phyloP scores from a whole-genome alignment of 2,113 vertebrate genomes.

The Siniperca chuatsi region DNA sequence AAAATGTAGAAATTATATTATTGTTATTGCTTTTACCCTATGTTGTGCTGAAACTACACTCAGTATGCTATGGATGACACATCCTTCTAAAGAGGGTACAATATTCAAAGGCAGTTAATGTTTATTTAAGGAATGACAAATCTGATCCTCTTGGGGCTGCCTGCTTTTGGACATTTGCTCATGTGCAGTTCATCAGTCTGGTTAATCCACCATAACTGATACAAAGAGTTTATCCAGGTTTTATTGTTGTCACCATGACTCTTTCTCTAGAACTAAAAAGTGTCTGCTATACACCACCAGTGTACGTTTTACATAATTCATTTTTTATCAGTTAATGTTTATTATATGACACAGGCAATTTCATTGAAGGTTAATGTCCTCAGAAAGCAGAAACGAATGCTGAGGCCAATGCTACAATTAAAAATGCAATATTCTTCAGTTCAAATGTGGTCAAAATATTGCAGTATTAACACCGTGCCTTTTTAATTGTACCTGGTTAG shows the following conservation, averaged over 20 bases:
- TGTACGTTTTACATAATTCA: not conserved
- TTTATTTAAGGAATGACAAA: conserved; percentile 29
- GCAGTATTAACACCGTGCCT: too few species aligned
- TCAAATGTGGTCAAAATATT: too few species aligned
- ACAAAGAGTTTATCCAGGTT: conserved; percentile 18
- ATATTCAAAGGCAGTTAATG: conserved; percentile 6
- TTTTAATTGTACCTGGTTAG: too few species aligned
- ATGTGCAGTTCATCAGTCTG: conserved; percentile 26
- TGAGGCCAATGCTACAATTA: too few species aligned
- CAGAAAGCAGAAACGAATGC: too few species aligned
- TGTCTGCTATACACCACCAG: not conserved
- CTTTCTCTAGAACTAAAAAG: conserved; percentile 6
- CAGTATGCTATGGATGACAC: not conserved
- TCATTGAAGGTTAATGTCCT: not conserved
- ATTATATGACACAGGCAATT: not conserved
- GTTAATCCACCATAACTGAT: conserved; percentile 23
- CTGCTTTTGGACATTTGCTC: conserved; percentile 23
- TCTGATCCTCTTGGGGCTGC: conserved; percentile 11
- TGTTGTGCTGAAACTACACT: not conserved
- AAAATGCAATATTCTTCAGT: too few species aligned
- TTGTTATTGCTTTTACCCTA: not conserved
- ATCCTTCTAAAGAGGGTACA: conserved; percentile 1
- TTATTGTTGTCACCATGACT: conserved; percentile 3
- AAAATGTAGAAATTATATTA: conserved; percentile 1
- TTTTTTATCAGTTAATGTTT: not conserved